Evolutionary conservation across 2,888 invertebrate genomes (phyloP).

Genomic region (Aricia artaxerxes): DNA sequence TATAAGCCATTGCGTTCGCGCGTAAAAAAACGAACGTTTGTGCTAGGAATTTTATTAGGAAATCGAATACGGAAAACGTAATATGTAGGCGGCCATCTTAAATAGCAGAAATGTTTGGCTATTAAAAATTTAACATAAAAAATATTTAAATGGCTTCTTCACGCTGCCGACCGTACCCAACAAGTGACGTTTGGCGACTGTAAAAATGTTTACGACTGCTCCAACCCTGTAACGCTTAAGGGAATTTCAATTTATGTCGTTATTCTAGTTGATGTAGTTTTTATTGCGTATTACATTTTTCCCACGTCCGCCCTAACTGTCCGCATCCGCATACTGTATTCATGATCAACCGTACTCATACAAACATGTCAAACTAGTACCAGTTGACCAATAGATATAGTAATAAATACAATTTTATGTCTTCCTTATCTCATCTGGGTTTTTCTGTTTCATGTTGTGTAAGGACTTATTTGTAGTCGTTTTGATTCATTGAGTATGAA

Average conservation of each 20-base stretch:
- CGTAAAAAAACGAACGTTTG: no score
- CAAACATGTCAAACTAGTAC: background rate
- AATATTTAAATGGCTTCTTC: background rate
- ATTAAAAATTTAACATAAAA: background rate
- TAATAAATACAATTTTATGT: conserved; percentile 21
- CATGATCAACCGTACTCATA: conserved; percentile 4
- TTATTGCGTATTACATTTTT: conserved; percentile 33
- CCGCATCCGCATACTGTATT: background rate
- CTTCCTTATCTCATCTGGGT: background rate
- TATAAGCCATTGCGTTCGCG: no score
- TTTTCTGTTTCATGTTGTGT: background rate
- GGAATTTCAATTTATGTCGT: conserved; percentile 40
- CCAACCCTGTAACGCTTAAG: conserved; percentile 36
- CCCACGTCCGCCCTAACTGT: conserved; percentile 15
- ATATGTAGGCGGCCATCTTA: no score
- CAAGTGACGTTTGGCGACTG: conserved; percentile 36
- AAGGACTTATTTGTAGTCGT: no score
- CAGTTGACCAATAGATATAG: background rate
- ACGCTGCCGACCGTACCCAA: conserved; percentile 20
- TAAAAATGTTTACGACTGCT: conserved; percentile 41
- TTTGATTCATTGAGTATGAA: no score
- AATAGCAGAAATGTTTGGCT: background rate
- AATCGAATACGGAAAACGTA: no score
- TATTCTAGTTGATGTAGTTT: conserved; percentile 39
- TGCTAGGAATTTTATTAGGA: no score